Conservation (phyloP, 2,797 vertebrate genomes). For the Scomberomorus guttatus region DNA sequence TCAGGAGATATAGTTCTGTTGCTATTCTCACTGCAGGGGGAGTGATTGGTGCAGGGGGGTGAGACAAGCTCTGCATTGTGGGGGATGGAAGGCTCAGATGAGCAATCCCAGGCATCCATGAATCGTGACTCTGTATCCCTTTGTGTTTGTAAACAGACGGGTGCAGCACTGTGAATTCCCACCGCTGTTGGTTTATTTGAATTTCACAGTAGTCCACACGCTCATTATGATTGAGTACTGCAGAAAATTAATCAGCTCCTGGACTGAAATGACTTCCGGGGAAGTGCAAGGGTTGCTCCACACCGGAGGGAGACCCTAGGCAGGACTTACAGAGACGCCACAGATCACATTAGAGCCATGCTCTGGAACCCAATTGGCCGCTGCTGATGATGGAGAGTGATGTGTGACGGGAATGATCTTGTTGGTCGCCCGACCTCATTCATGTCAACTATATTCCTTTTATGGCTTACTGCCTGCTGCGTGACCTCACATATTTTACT, state of each 20-base stretch:
- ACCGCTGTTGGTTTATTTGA: constrained; percentile 38
- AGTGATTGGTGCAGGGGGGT: constrained; percentile 35
- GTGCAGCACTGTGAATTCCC: constrained; percentile 26
- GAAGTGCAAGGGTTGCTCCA: constrained; percentile 17
- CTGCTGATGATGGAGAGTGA: constrained; percentile 50
- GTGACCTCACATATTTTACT: constrained; percentile 62
- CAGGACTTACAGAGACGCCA: constrained; percentile 22
- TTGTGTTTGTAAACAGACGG: constrained; percentile 60
- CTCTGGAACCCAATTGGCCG: constrained; percentile 26
- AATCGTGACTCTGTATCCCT: constrained; percentile 51
- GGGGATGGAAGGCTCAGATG: constrained; percentile 58
- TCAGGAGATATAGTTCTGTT: constrained; percentile 62
- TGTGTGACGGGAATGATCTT: constrained; percentile 47
- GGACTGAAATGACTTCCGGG: constrained; percentile 30
- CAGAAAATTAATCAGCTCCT: constrained; percentile 42
- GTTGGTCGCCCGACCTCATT: constrained; percentile 50
- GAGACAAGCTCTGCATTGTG: constrained; percentile 52
- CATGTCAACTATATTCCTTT: constrained; percentile 54
- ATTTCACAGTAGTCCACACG: constrained; percentile 34
- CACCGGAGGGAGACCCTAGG: constrained; percentile 16
- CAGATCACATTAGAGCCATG: constrained; percentile 46
- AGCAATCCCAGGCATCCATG: constrained; percentile 42
- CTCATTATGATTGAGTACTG: constrained; percentile 19
- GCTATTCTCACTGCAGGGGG: constrained; percentile 43
- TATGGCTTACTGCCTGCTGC: constrained; percentile 49